phyloP scores from a whole-genome alignment of 2,113 vertebrate genomes.

The Dipodomys ordii region DNA sequence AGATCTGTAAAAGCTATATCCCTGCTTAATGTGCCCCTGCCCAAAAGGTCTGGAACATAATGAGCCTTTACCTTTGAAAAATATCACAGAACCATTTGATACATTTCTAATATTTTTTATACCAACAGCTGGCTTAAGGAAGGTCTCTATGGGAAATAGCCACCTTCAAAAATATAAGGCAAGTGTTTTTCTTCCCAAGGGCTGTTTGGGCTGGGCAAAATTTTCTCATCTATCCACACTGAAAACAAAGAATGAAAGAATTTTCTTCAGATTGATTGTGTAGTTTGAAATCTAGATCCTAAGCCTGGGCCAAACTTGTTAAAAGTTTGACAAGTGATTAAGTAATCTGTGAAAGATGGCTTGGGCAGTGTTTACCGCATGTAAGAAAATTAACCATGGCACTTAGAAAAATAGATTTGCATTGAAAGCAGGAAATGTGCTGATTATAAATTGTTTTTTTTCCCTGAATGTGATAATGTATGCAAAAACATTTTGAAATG shows the following conservation, averaged over 20 bases:
- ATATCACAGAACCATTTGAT: slow-evolving; percentile 38
- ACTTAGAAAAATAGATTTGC: slow-evolving; percentile 61
- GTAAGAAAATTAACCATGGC: slow-evolving; percentile 57
- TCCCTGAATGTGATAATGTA: slow-evolving; percentile 61
- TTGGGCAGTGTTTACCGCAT: slow-evolving; percentile 22
- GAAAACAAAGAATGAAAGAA: slow-evolving; percentile 59
- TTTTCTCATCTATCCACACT: slow-evolving; percentile 26
- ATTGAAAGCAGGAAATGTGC: slow-evolving; percentile 66
- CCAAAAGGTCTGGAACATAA: slow-evolving; percentile 39
- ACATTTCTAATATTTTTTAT: slow-evolving; percentile 52
- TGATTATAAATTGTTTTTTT: slow-evolving; percentile 54
- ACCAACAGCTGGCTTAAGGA: slow-evolving; percentile 47
- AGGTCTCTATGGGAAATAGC: slow-evolving; percentile 18
- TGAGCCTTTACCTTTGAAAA: slow-evolving; percentile 64
- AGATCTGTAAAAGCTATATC: not conserved
- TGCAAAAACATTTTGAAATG: slow-evolving; percentile 49
- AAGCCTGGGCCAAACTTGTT: slow-evolving; percentile 50
- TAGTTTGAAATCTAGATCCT: slow-evolving; percentile 46
- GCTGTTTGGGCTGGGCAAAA: slow-evolving; percentile 30
- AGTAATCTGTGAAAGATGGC: slow-evolving; percentile 59
- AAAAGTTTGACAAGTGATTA: slow-evolving; percentile 47
- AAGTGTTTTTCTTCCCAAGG: slow-evolving; percentile 39
- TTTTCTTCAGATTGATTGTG: slow-evolving; percentile 47
- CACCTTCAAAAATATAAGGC: slow-evolving; percentile 66
- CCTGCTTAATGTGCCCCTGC: slow-evolving; percentile 43